phyloP scores from a whole-genome alignment of 2,888 invertebrate genomes.

The Ischnus inquisitorius region DNA sequence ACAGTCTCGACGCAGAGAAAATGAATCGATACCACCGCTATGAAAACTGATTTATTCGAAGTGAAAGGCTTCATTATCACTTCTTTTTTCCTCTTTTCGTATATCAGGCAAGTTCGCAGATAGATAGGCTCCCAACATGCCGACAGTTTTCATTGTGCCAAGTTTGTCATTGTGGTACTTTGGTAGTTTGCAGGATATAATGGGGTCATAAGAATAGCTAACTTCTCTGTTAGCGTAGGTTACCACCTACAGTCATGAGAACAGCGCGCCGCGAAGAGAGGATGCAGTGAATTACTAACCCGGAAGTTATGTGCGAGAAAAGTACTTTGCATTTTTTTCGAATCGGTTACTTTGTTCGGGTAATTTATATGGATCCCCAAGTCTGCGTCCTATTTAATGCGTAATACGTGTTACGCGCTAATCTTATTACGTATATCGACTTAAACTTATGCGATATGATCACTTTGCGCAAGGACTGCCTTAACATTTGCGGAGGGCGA shows the following conservation, averaged over 20 bases:
- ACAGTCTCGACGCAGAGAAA: background rate
- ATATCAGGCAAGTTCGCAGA: background rate
- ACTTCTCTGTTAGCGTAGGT: conserved; percentile 24
- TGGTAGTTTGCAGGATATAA: conserved; percentile 4
- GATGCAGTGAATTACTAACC: too few species aligned
- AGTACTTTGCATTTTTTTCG: too few species aligned
- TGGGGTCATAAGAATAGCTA: conserved; percentile 34
- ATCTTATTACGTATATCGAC: too few species aligned
- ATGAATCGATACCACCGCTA: background rate
- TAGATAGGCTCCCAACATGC: background rate
- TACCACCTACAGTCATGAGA: background rate
- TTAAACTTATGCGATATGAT: too few species aligned
- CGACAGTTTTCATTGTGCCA: background rate
- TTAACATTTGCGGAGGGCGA: too few species aligned
- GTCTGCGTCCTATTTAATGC: too few species aligned
- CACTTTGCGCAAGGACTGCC: too few species aligned
- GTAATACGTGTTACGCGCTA: too few species aligned
- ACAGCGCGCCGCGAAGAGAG: background rate
- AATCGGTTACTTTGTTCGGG: too few species aligned
- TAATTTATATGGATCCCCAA: too few species aligned
- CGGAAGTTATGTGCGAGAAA: too few species aligned
- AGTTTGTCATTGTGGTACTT: conserved; percentile 24
- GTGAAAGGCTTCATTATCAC: conserved; percentile 18
- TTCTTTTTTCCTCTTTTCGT: conserved; percentile 19
- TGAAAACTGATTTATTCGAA: conserved; percentile 31